These are phyloP conservation scores for Eufriesea mexicana DNA, from an alignment of 1,140 invertebrate species.

Conservation along the genomic window DNA sequence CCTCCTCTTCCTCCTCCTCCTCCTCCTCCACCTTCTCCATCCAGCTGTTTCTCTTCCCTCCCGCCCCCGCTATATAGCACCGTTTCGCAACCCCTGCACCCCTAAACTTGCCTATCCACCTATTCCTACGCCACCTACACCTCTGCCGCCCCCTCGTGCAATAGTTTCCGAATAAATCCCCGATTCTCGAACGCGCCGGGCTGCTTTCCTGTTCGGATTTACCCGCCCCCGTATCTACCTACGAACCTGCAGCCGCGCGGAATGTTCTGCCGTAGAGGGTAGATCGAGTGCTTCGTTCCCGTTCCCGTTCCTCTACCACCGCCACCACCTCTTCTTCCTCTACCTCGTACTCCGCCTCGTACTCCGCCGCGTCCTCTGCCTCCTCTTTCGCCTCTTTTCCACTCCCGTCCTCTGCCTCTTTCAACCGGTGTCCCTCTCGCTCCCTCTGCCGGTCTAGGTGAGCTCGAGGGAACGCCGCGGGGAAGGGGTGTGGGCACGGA, in stretches of 20 bases:
- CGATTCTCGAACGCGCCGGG: slow-evolving; percentile 75
- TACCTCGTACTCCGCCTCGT: neutral
- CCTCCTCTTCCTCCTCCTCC: slow-evolving; percentile 12
- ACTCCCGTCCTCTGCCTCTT: slow-evolving; percentile 16
- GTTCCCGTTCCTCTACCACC: slow-evolving; percentile 32
- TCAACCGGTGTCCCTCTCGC: neutral
- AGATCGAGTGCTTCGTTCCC: slow-evolving; percentile 63
- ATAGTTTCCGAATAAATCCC: slow-evolving; percentile 82
- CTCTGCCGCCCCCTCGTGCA: slow-evolving; percentile 66
- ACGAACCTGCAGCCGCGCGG: slow-evolving; percentile 64
- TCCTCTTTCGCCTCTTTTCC: slow-evolving; percentile 30
- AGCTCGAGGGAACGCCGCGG: slow-evolving; percentile 18
- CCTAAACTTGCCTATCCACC: slow-evolving; percentile 58
- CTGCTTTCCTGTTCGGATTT: slow-evolving; percentile 77
- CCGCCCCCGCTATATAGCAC: neutral
- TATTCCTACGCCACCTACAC: slow-evolving; percentile 56
- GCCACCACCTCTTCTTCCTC: neutral
- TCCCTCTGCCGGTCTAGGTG: slow-evolving; percentile 20
- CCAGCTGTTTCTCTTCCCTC: slow-evolving; percentile 1
- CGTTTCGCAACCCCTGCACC: slow-evolving; percentile 23
- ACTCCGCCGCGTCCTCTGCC: neutral
- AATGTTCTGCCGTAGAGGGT: slow-evolving; percentile 61
- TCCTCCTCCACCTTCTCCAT: too few species aligned
- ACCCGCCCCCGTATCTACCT: slow-evolving; percentile 71
- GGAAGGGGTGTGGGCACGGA: slow-evolving; percentile 26